These are phyloP conservation scores for Eledone cirrhosa DNA, from an alignment of 2,888 invertebrate species.

Conservation along the genomic window DNA sequence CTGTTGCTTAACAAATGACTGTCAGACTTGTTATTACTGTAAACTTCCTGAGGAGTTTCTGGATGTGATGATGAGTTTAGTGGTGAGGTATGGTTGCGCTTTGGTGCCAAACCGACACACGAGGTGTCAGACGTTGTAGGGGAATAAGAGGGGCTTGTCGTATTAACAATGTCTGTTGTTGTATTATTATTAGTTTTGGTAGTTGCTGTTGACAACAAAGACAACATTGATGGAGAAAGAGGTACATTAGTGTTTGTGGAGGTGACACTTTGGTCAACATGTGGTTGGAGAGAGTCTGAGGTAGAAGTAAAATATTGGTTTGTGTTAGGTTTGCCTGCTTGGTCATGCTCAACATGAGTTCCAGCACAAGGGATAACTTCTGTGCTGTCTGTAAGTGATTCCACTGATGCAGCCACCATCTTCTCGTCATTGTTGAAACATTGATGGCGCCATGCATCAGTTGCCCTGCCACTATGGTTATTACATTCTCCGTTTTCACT, in stretches of 20 bases:
- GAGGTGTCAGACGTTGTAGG: too few relatives aligned
- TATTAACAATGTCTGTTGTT: background rate
- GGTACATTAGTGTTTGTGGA: conserved; percentile 12
- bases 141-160: too few relatives aligned
- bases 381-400: too few relatives aligned
- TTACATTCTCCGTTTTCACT: too few relatives aligned
- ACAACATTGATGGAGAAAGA: background rate
- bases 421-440: too few relatives aligned
- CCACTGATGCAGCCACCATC: too few relatives aligned
- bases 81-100: conserved; percentile 19
- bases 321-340: background rate
- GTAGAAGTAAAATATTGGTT: conserved; percentile 19
- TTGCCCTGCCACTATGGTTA: too few relatives aligned
- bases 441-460: too few relatives aligned
- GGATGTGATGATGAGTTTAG: background rate
- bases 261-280: background rate
- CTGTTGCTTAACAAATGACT: background rate
- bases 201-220: background rate
- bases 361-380: too few relatives aligned
- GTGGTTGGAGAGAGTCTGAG: background rate
- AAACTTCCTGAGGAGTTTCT: background rate
- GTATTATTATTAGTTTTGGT: background rate
- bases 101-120: background rate
- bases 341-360: too few relatives aligned
- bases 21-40: background rate